Base-by-base conservation (phyloP, 1,140 invertebrate species). In the Drosophila carrolli region DNA sequence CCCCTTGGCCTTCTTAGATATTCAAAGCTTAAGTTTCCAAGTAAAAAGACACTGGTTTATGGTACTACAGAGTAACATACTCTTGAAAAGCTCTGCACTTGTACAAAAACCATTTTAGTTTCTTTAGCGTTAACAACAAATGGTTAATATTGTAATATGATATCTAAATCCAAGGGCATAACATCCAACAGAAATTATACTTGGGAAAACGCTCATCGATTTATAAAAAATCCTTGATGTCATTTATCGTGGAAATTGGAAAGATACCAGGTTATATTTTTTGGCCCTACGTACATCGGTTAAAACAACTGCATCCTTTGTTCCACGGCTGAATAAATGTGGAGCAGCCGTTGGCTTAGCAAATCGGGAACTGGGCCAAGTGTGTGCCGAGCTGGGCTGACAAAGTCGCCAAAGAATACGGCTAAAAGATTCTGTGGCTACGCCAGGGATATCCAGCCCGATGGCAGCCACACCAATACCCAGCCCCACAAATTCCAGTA, bases 401-500 rank as follows among this genome's bases (percentile, higher is more conserved):
- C 77, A 74, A 80, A 61, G 61, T 53, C 44, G 53, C 47, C 68
- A 48, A 72, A 44, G 51, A 55, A 66, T 43, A 62, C 53, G 59
- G 59, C 51, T 54, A 57, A 65, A 62, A 35, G 32, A 55, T 68
- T 53, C 63, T 37, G 46, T 51, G 32, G 53, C 54, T 47, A 23
- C 14, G 57, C 61, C 75, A 77, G 72, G 61, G 81, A 81, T 72
- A 77, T 63, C 61, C 55, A 41, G 61, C 46, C 44, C 32, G 27
- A 54, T 37, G 46, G n/a, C 47, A 44, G 43, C 57, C 38, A 27
- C 56, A 43, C 29, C 44, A 14, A 54, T 43, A 27, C 51, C n/a
- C 35, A 51, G 2, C n/a, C 19, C 16, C 14, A 13, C 19, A 2
- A 14, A 37, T 14, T 50, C 50, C 44, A 59, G 65, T 16, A 46